A percentile compares a stretch with the other conserved stretches of the same genome.
phyloP scores from a whole-genome alignment of 2,888 invertebrate genomes.

The Eulithis testata region DNA sequence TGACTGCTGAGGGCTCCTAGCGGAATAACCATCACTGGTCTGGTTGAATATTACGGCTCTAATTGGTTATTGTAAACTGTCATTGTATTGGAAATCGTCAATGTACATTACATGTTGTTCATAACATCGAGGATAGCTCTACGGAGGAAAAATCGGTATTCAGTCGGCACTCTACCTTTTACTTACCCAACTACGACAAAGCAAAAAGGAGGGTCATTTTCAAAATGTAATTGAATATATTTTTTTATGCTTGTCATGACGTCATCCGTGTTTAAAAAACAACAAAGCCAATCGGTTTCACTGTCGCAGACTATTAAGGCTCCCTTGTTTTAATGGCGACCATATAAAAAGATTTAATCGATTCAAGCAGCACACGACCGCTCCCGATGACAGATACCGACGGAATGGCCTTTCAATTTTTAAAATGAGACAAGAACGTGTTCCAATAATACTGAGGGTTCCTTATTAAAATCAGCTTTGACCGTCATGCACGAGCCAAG shows the following conservation, averaged over 20 bases:
- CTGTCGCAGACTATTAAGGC: slow-evolving; percentile 68
- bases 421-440: slow-evolving; percentile 48
- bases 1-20: too few relatives aligned
- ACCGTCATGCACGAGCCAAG: too few relatives aligned
- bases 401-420: slow-evolving; percentile 63
- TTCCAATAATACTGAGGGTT: not conserved
- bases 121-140: too few relatives aligned
- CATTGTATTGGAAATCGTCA: too few relatives aligned
- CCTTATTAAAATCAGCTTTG: not conserved
- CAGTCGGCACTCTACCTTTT: too few relatives aligned
- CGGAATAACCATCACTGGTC: too few relatives aligned
- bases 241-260: not conserved
- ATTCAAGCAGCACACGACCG: slow-evolving; percentile 61
- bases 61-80: too few relatives aligned
- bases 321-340: slow-evolving; percentile 73
- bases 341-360: slow-evolving; percentile 75
- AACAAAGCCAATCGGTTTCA: slow-evolving; percentile 22
- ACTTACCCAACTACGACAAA: too few relatives aligned
- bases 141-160: too few relatives aligned
- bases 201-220: too few relatives aligned
- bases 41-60: too few relatives aligned
- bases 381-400: slow-evolving; percentile 78
- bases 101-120: too few relatives aligned
- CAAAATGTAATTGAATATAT: not conserved
- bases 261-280: slow-evolving; percentile 3